phyloP scores from a whole-genome alignment of 2,113 vertebrate species.

The Pomatostomus ruficeps region DNA sequence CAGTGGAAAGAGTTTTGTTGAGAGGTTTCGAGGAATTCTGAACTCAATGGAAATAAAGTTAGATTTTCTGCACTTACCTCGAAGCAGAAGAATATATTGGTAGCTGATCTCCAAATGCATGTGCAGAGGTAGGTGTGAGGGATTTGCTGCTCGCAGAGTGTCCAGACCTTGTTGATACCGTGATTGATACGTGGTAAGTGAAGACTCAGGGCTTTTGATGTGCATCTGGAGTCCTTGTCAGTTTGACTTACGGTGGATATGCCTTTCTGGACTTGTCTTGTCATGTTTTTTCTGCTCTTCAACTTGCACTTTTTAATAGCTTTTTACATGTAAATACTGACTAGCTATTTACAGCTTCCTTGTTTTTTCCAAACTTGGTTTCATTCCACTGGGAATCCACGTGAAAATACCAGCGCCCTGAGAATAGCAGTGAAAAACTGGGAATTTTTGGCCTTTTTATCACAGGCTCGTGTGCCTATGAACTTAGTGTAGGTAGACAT shows the following conservation, averaged over 20 bases:
- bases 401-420: rapidly evolving
- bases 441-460: not conserved
- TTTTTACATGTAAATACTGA: not conserved
- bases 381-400: not conserved
- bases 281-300: not conserved
- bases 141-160: not conserved
- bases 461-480: not conserved
- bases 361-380: not conserved
- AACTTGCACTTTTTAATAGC: not conserved
- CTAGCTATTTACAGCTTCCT: not conserved
- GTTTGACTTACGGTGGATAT: not conserved
- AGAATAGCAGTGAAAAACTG: not conserved
- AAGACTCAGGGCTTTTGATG: not conserved
- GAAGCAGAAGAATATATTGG: not conserved
- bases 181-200: not conserved
- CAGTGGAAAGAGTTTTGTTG: not conserved
- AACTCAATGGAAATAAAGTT: not conserved
- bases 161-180: not conserved
- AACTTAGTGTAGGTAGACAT: not conserved
- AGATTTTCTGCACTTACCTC: not conserved
- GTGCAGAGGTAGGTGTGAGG: not conserved
- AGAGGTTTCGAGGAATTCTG: not conserved
- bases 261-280: not conserved
- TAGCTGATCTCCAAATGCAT: not conserved
- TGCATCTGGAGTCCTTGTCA: constrained; percentile 2